Evolutionary conservation across 2,888 invertebrate species (phyloP).

Genomic region (Eristalis pertinax): DNA sequence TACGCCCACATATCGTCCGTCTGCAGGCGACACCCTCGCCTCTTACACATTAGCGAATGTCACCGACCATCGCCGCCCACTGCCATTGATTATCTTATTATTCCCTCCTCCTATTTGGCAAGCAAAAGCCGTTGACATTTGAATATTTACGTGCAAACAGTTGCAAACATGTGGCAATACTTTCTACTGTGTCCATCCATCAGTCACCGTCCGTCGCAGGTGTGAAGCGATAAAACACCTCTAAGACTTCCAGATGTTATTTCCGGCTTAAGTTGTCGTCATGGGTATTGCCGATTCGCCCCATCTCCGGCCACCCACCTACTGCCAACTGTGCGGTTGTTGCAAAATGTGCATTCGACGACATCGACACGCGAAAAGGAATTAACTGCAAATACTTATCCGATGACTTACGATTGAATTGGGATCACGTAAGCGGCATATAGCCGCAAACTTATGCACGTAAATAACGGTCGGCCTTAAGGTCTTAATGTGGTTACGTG

Average conservation of each 20-base stretch:
- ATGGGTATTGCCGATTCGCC: neutral
- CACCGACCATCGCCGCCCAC: neutral
- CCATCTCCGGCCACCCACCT: neutral
- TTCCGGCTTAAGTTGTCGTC: neutral
- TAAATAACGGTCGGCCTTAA: neutral
- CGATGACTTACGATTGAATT: neutral
- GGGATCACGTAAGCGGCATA: conserved; percentile 16
- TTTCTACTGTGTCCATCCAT: neutral
- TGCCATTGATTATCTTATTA: neutral
- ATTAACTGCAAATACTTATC: conserved; percentile 4
- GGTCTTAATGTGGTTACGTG: neutral
- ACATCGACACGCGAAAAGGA: conserved; percentile 4
- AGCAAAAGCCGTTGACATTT: neutral
- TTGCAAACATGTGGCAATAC: too few species aligned
- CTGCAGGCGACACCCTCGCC: neutral
- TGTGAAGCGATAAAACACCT: conserved; percentile 3
- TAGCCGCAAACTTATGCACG: conserved; percentile 2
- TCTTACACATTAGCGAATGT: neutral
- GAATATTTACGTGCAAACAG: neutral
- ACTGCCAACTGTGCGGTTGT: neutral
- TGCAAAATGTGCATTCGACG: neutral
- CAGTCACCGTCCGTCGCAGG: neutral
- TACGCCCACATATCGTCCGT: neutral
- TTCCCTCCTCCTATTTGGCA: neutral
- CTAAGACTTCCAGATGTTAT: conserved; percentile 16